Evolutionary conservation across 2,888 invertebrate species (phyloP).

Genomic region (Serrognathus titanus): DNA sequence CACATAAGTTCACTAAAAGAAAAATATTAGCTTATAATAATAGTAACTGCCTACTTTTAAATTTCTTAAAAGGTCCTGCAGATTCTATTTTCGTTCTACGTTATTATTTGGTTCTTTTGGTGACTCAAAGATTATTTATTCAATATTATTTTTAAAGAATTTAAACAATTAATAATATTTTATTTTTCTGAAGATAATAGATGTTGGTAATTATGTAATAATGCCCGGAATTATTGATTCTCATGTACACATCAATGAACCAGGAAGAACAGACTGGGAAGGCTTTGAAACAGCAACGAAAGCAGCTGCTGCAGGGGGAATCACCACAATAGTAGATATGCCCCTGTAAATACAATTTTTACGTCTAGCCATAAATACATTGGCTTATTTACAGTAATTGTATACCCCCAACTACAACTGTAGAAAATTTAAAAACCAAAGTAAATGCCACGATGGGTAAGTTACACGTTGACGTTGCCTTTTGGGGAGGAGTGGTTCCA

Average conservation of each 20-base stretch:
- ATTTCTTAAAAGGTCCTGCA: too few relatives aligned
- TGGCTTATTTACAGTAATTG: slow-evolving; percentile 56
- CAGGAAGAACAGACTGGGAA: slow-evolving; percentile 70
- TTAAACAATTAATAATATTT: neutral
- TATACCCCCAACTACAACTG: slow-evolving; percentile 66
- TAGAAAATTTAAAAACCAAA: slow-evolving; percentile 61
- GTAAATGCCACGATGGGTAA: slow-evolving; percentile 55
- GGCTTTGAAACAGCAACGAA: slow-evolving; percentile 67
- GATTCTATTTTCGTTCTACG: too few relatives aligned
- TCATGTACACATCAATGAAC: slow-evolving; percentile 72
- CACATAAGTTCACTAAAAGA: too few relatives aligned
- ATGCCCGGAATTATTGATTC: slow-evolving; percentile 71
- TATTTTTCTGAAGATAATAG: slow-evolving; percentile 39
- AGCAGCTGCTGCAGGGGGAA: slow-evolving; percentile 70
- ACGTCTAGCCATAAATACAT: neutral
- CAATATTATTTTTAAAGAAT: too few relatives aligned
- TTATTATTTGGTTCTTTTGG: neutral
- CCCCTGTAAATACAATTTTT: slow-evolving; percentile 55
- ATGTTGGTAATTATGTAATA: slow-evolving; percentile 54
- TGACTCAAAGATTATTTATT: too few relatives aligned
- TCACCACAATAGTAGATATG: slow-evolving; percentile 70
- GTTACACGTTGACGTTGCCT: slow-evolving; percentile 67
- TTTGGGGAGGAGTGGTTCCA: slow-evolving; percentile 77
- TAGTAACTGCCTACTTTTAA: too few relatives aligned
- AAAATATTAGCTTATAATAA: too few relatives aligned